Evolutionary conservation across 2,888 invertebrate species (phyloP), one percentile per base, ranked within the genome.

Genomic region (Noctua comes): DNA sequence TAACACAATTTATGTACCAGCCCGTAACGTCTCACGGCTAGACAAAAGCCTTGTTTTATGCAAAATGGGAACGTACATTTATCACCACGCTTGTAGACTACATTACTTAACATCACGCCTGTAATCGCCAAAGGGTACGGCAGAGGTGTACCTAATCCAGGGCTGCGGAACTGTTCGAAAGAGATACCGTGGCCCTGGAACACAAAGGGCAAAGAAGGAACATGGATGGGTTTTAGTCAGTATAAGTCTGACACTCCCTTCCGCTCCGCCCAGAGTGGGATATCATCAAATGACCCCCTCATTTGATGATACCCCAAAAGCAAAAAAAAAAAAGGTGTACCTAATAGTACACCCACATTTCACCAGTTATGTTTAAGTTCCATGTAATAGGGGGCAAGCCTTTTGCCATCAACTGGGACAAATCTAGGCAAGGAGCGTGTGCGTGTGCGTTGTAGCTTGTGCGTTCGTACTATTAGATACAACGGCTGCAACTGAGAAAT

Each of bases 1-100:
- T 74, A 24, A 18, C 11, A 75, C 27, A 75, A 31, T 31, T 51
- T 31, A 27, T 36, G 74, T 74, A 75, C 75, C 54, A 74, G 27
- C 11, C 27, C 2, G 75, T 74, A 54, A 43, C 2, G 24, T 4
- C 27, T 31, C 75, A 54, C 18, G 27, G 18, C 16, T 24, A 24
- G 40, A 48, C 27, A 51, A 73, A 40, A n/a, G 36, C 27, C 21
- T 21, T 70, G 70, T 48, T 71, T 71, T 21, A 48, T 40, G 21
- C 43, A 71, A 2, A 71, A 62, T 59, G 13, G 10, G n/a, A 36
- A 48, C 70, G 31, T 36, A n/a, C 46, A n/a, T 73, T 73, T 46
- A 48, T 70, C 73, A 36, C 18, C 36, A 21, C 21, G 46, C 36
- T 24, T 43, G 6, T 8, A 40, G 1, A 16, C 27, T 54, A 40